A percentile compares a stretch with the other conserved stretches of the same genome.
These are phyloP conservation scores for Oncorhynchus clarkii DNA, from an alignment of 2,113 vertebrate genomes.

Conservation along the genomic window DNA sequence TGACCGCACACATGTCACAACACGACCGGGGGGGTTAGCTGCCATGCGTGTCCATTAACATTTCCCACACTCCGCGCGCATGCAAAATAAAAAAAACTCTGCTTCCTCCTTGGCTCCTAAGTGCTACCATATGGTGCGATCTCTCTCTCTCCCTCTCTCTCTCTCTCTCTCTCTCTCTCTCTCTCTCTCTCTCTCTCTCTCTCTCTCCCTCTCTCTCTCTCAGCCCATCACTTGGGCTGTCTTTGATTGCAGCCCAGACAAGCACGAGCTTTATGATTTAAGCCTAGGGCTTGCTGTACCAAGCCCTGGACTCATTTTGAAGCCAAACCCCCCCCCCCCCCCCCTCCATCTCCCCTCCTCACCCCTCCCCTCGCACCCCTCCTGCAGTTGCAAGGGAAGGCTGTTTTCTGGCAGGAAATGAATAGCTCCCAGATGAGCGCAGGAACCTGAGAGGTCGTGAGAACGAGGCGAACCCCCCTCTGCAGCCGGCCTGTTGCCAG, in stretches of 20 bases:
- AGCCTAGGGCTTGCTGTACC: constrained; percentile 83
- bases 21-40: constrained; percentile 79
- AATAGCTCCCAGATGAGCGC: constrained; percentile 98
- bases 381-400: constrained; percentile 81
- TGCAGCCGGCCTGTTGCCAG: constrained; percentile 89
- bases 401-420: constrained; percentile 99
- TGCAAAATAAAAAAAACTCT: constrained; percentile 70
- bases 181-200: constrained; percentile 15
- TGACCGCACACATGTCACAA: constrained; percentile 79
- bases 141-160: constrained; percentile 19
- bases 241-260: constrained; percentile 84
- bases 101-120: constrained; percentile 88
- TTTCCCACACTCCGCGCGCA: constrained; percentile 88
- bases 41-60: constrained; percentile 91
- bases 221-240: constrained; percentile 58
- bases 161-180: constrained; percentile 33
- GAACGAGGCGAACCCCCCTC: constrained; percentile 93
- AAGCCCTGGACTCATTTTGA: constrained; percentile 83
- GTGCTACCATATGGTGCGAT: constrained; percentile 89
- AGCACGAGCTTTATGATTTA: constrained; percentile 86
- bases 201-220: constrained; percentile 46
- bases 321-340: constrained; percentile 77
- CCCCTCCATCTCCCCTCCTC: constrained; percentile 34
- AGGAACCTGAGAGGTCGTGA: constrained; percentile 98
- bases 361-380: constrained; percentile 42